These are phyloP conservation scores for Halictus rubicundus DNA, from an alignment of 1,140 invertebrate species.

Conservation along the genomic window DNA sequence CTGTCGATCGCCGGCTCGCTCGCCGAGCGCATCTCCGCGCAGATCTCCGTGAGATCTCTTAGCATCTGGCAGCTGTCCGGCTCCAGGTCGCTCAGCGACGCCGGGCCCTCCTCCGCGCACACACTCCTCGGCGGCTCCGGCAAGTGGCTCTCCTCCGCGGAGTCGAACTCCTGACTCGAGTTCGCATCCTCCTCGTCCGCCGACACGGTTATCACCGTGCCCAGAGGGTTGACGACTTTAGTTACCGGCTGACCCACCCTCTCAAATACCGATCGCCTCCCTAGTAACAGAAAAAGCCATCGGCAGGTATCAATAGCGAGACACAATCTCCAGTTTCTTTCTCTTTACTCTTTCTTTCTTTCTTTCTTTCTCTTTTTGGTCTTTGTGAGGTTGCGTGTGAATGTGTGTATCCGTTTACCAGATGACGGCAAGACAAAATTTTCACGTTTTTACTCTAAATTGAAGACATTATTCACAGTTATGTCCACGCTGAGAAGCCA, in stretches of 20 bases:
- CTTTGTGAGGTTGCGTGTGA: neutral
- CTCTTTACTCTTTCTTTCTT: slow-evolving; percentile 8
- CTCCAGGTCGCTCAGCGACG: slow-evolving; percentile 75
- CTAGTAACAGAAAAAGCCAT: slow-evolving; percentile 88
- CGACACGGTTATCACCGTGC: slow-evolving; percentile 84
- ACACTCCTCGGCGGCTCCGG: slow-evolving; percentile 75
- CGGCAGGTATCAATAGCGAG: slow-evolving; percentile 84
- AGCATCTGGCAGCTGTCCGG: slow-evolving; percentile 67
- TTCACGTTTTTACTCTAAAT: too few species aligned
- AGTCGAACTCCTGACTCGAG: slow-evolving; percentile 77
- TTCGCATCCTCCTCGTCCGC: slow-evolving; percentile 77
- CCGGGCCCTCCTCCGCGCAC: slow-evolving; percentile 80
- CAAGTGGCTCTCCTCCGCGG: slow-evolving; percentile 71
- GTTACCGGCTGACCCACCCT: slow-evolving; percentile 82
- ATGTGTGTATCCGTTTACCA: too few species aligned
- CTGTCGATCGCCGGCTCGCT: slow-evolving; percentile 76
- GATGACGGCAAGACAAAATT: too few species aligned
- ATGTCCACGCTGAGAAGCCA: too few species aligned
- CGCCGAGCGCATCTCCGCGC: slow-evolving; percentile 77
- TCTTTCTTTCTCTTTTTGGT: slow-evolving; percentile 13
- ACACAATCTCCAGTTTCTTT: slow-evolving; percentile 28
- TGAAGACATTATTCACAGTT: too few species aligned
- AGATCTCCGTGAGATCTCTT: slow-evolving; percentile 76
- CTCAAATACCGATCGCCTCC: slow-evolving; percentile 83
- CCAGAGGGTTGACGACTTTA: slow-evolving; percentile 87